These are phyloP conservation scores for Picathartes gymnocephalus DNA, from an alignment of 2,113 vertebrate species.

Conservation along the genomic window DNA sequence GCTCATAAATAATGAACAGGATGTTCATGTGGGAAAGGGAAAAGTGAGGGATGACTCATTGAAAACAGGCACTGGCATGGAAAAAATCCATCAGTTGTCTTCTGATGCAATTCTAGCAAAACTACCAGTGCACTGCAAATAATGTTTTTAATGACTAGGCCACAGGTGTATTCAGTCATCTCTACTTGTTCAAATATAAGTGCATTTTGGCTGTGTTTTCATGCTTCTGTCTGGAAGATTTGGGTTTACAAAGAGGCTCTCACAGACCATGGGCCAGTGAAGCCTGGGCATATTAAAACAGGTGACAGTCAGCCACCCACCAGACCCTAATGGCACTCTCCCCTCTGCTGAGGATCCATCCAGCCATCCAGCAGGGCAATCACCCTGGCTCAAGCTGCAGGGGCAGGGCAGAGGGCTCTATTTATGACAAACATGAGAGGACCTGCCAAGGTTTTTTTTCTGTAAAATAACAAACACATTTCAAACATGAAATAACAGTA, in stretches of 20 bases:
- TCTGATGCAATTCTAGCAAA: background rate
- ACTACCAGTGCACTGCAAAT: background rate
- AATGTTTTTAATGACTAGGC: background rate
- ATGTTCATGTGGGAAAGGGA: background rate
- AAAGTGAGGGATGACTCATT: background rate
- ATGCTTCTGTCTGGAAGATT: background rate
- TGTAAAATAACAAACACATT: background rate
- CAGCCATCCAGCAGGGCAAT: background rate
- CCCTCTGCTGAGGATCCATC: background rate
- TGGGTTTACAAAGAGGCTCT: background rate
- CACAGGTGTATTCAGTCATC: background rate
- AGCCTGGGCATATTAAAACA: background rate
- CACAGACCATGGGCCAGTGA: background rate
- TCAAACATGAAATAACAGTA: background rate
- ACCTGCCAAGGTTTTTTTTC: background rate
- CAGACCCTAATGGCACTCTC: background rate
- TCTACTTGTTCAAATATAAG: background rate
- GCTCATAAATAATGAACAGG: conserved; percentile 28
- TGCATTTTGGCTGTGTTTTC: background rate
- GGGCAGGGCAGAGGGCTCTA: background rate
- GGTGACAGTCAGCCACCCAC: background rate
- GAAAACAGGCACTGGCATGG: background rate
- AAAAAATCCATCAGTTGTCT: background rate
- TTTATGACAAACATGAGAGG: background rate
- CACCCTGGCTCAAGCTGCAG: background rate